These are phyloP conservation scores for Myocastor coypus DNA, from an alignment of 2,113 vertebrate species.

Conservation along the genomic window DNA sequence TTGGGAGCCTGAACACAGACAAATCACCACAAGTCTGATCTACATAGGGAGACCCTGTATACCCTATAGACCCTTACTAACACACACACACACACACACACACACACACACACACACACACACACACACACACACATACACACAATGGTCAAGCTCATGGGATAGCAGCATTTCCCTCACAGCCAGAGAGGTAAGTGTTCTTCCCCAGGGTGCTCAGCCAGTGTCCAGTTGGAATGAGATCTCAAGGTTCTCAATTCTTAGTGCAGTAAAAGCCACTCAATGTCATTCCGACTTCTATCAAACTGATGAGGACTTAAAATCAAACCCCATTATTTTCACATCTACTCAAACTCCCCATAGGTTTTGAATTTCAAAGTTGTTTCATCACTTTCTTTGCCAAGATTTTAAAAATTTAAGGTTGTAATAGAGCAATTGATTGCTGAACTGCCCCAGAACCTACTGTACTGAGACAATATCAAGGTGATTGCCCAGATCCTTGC, in stretches of 20 bases:
- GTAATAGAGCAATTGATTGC: neutral
- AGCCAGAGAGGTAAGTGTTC: neutral
- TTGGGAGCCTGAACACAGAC: too few species aligned
- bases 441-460: neutral
- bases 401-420: constrained; percentile 17
- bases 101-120: too few species aligned
- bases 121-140: too few species aligned
- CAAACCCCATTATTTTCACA: neutral
- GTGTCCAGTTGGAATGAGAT: accelerated
- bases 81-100: too few species aligned
- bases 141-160: accelerated
- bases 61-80: too few species aligned
- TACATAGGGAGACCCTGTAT: too few species aligned
- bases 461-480: accelerated
- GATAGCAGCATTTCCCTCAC: accelerated
- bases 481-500: accelerated
- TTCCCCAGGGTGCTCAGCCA: neutral
- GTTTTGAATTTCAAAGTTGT: neutral
- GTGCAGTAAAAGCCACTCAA: accelerated
- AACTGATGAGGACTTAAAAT: neutral
- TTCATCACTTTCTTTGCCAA: constrained; percentile 60
- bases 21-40: too few species aligned
- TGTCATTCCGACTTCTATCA: accelerated
- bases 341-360: neutral
- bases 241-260: accelerated